These are phyloP conservation scores for Tetraneura akinire DNA, from an alignment of 1,140 invertebrate species.

Conservation along the genomic window DNA sequence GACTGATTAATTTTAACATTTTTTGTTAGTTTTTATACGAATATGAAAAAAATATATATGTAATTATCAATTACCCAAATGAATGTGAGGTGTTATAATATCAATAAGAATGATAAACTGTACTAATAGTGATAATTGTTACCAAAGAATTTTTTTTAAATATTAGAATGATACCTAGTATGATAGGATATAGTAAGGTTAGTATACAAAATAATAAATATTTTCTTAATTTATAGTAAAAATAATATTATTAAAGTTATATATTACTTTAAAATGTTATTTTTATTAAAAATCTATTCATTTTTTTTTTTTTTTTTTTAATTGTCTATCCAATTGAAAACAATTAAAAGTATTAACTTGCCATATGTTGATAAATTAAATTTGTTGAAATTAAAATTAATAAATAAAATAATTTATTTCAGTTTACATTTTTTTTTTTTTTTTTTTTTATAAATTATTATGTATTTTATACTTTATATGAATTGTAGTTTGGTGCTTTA, in stretches of 20 bases:
- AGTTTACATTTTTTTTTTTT: neutral
- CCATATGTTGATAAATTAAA: neutral
- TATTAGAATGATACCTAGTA: neutral
- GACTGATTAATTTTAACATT: conserved; percentile 42
- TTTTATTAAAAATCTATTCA: neutral
- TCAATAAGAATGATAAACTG: neutral
- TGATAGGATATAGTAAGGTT: neutral
- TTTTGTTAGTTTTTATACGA: neutral
- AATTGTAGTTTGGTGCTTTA: neutral
- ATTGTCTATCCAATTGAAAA: neutral
- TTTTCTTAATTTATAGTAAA: too few relatives aligned
- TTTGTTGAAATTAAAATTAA: too few relatives aligned
- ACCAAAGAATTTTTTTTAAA: conserved; percentile 44
- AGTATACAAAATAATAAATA: too few relatives aligned
- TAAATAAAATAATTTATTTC: too few relatives aligned
- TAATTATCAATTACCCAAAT: neutral
- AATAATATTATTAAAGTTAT: neutral
- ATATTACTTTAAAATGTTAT: neutral
- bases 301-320: neutral
- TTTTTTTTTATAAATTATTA: neutral
- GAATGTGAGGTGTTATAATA: neutral
- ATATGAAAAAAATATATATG: neutral
- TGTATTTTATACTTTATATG: neutral
- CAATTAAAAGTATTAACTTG: neutral
- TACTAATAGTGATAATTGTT: conserved; percentile 48